Conservation (phyloP, 2,113 vertebrate genomes). For the Xenopus borealis region DNA sequence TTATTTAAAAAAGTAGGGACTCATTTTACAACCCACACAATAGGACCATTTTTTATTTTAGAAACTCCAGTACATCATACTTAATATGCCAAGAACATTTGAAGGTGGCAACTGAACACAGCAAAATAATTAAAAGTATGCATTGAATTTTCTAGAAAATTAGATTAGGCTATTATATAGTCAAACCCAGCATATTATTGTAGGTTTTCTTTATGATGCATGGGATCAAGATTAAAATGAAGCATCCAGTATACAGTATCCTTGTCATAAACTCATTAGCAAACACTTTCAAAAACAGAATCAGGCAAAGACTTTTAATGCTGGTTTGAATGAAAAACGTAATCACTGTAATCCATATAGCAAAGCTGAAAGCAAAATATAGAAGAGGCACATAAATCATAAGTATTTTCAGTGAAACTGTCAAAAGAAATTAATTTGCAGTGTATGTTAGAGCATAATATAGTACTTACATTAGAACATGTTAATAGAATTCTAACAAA, state of each 20-base stretch:
- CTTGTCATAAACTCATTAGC: neutral
- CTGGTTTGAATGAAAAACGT: neutral
- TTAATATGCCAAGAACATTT: too few relatives aligned
- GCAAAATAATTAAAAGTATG: too few relatives aligned
- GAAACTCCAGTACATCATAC: too few relatives aligned
- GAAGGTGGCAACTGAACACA: too few relatives aligned
- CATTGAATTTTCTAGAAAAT: too few relatives aligned
- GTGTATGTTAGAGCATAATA: neutral
- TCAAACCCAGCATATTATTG: too few relatives aligned
- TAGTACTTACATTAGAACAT: neutral
- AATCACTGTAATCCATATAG: neutral
- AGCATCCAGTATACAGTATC: neutral
- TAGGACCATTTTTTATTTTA: too few relatives aligned
- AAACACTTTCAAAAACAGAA: neutral
- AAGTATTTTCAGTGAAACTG: neutral
- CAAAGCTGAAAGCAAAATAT: conserved; percentile 1
- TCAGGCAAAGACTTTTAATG: neutral
- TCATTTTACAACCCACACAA: too few relatives aligned
- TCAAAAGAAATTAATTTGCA: neutral
- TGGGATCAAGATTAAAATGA: neutral
- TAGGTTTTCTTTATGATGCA: too few relatives aligned
- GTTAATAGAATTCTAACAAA: neutral
- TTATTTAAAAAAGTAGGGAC: too few relatives aligned
- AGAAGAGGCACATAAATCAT: neutral
- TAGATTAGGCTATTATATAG: too few relatives aligned